phyloP scores from a whole-genome alignment of 2,113 vertebrate genomes.

The Gambusia holbrooki region DNA sequence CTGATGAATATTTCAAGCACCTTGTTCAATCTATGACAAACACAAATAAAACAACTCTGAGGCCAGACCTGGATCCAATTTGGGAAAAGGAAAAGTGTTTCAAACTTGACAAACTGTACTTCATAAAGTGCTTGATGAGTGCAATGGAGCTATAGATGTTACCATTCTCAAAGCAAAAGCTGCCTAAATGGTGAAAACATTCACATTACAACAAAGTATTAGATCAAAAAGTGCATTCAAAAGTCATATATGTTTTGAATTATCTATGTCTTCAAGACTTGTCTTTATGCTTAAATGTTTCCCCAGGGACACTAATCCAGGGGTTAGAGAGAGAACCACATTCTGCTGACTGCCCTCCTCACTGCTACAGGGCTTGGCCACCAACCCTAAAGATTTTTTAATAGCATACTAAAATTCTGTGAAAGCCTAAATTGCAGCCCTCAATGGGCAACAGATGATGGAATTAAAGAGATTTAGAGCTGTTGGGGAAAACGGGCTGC shows the following conservation, averaged over 20 bases:
- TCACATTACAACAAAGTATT: slow-evolving; percentile 18
- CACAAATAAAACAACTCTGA: background rate
- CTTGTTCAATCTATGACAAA: background rate
- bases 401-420: slow-evolving; percentile 77
- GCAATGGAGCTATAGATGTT: slow-evolving; percentile 31
- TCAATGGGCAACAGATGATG: slow-evolving; percentile 81
- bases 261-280: slow-evolving; percentile 46
- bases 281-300: slow-evolving; percentile 53
- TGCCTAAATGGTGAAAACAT: slow-evolving; percentile 48
- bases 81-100: too few relatives aligned
- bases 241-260: slow-evolving; percentile 37
- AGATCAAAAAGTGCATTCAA: background rate
- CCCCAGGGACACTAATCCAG: slow-evolving; percentile 40
- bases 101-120: background rate
- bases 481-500: slow-evolving; percentile 58
- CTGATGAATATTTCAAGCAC: background rate
- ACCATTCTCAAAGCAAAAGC: slow-evolving; percentile 53
- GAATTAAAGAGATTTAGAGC: slow-evolving; percentile 81
- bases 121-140: slow-evolving; percentile 6
- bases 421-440: slow-evolving; percentile 77
- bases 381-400: slow-evolving; percentile 72
- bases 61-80: background rate
- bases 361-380: slow-evolving; percentile 56
- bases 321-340: slow-evolving; percentile 59
- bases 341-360: slow-evolving; percentile 55